These are phyloP conservation scores for Bubalus kerabau DNA, from an alignment of 2,113 vertebrate species.

Conservation along the genomic window DNA sequence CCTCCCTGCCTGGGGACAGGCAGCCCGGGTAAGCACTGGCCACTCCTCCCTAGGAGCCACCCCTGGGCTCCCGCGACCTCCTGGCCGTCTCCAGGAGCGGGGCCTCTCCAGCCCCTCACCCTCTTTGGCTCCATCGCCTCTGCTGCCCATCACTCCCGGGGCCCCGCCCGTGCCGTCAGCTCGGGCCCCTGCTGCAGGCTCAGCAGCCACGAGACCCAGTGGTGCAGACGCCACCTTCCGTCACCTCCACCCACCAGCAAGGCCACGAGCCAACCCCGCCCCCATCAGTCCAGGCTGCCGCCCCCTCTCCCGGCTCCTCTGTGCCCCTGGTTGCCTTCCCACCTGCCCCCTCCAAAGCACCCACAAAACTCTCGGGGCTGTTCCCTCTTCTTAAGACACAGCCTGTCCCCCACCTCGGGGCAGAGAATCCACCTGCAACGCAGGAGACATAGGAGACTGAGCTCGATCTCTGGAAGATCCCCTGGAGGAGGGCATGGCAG, in stretches of 20 bases:
- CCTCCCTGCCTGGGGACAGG: background rate
- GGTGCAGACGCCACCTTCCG: background rate
- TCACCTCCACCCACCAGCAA: background rate
- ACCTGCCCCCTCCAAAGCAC: fast-evolving
- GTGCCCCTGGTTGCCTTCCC: background rate
- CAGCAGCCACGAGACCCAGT: fast-evolving
- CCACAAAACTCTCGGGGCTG: background rate
- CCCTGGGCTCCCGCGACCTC: fast-evolving
- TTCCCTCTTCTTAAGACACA: background rate
- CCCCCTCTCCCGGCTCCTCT: fast-evolving
- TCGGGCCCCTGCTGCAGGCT: background rate
- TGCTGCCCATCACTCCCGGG: background rate
- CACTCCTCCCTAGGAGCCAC: background rate
- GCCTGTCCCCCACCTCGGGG: no score
- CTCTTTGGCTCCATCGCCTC: background rate
- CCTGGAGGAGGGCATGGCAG: background rate
- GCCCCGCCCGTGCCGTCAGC: fast-evolving
- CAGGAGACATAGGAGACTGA: background rate
- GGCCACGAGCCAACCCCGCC: fast-evolving
- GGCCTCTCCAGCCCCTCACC: no score
- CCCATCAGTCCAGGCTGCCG: background rate
- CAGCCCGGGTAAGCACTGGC: fast-evolving
- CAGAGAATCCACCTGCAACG: no score
- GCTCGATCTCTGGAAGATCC: background rate
- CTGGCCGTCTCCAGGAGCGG: fast-evolving